Conservation (phyloP, 1,140 invertebrate genomes). For the Bombus picipes region DNA sequence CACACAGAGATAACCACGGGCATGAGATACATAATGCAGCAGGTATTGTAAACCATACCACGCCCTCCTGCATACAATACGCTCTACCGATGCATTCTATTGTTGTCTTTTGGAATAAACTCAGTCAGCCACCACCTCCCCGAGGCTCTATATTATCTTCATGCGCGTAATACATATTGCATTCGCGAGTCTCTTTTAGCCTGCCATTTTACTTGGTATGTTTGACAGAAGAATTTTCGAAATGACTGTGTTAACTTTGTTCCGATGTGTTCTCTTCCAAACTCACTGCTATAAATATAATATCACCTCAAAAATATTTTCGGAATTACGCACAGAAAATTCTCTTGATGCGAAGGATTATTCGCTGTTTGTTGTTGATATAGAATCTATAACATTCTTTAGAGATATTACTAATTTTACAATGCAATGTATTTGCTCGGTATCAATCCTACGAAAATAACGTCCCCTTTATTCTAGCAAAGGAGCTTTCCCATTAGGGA, state of each 20-base stretch:
- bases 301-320: conserved; percentile 13
- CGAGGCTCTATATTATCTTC: conserved; percentile 70
- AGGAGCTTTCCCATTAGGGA: conserved; percentile 26
- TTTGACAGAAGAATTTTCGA: conserved; percentile 57
- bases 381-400: neutral
- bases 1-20: conserved; percentile 68
- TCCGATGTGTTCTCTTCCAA: neutral
- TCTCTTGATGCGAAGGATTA: neutral
- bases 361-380: neutral
- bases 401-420: neutral
- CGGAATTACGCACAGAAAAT: neutral
- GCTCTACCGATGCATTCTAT: conserved; percentile 76
- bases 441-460: conserved; percentile 23
- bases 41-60: conserved; percentile 76
- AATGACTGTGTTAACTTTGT: conserved; percentile 62
- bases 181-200: conserved; percentile 65
- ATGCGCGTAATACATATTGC: conserved; percentile 72
- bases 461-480: conserved; percentile 19
- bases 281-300: conserved; percentile 27
- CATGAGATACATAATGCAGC: conserved; percentile 80
- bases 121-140: conserved; percentile 69
- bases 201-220: conserved; percentile 57
- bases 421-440: neutral
- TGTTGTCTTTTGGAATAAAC: conserved; percentile 77
- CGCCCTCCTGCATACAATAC: conserved; percentile 78